phyloP scores from a whole-genome alignment of 2,797 vertebrate genomes.

The Gypaetus barbatus region DNA sequence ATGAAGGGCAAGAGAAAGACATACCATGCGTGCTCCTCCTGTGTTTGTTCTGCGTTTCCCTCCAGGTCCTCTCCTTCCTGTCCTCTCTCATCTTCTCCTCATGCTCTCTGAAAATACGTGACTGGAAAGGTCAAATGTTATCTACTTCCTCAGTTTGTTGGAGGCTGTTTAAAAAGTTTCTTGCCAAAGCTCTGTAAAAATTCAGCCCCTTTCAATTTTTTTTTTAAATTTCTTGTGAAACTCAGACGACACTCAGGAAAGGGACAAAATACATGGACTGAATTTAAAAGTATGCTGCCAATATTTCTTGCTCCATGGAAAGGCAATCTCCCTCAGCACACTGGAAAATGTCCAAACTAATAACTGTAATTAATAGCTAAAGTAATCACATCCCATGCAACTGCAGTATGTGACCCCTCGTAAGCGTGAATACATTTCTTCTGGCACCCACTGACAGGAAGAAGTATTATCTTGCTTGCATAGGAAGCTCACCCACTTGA shows the following conservation, averaged over 20 bases:
- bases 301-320: background rate
- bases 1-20: background rate
- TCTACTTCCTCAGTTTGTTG: background rate
- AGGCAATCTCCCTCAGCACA: background rate
- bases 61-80: background rate
- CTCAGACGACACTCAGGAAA: background rate
- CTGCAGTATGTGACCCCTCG: background rate
- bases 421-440: background rate
- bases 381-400: background rate
- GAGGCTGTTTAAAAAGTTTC: background rate
- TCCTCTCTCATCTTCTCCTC: background rate
- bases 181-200: background rate
- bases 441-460: background rate
- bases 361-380: slow-evolving; percentile 33
- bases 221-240: background rate
- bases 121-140: slow-evolving; percentile 20
- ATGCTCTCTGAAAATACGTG: background rate
- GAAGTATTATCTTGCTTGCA: background rate
- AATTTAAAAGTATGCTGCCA: background rate
- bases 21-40: background rate
- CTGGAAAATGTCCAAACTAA: slow-evolving; percentile 18
- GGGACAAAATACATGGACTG: background rate
- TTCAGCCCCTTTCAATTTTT: background rate
- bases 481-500: background rate
- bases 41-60: background rate